Percentiles rank a stretch among this genome's conserved stretches.
These are phyloP conservation scores for Diplazon laetatorius DNA, from an alignment of 2,888 invertebrate genomes.

Conservation along the genomic window DNA sequence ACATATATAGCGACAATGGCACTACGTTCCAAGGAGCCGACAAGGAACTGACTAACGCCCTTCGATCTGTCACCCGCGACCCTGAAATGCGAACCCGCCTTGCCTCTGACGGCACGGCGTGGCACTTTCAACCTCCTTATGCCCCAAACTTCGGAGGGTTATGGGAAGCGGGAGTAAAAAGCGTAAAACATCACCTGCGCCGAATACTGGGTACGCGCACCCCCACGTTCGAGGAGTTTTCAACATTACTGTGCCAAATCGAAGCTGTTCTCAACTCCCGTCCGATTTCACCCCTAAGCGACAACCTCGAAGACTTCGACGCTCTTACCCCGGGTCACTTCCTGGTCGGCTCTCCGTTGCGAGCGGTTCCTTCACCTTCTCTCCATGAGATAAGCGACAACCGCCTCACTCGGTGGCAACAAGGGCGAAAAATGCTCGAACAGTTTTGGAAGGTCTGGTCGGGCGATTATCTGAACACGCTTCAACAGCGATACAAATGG, in stretches of 20 bases:
- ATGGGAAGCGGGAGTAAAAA: constrained; percentile 21
- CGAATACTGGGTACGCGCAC: constrained; percentile 11
- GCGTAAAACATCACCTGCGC: constrained; percentile 32
- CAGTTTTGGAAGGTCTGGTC: constrained; percentile 63
- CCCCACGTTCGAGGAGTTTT: neutral
- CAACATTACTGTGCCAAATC: constrained; percentile 24
- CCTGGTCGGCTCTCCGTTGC: constrained; percentile 36
- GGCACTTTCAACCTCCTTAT: constrained; percentile 64
- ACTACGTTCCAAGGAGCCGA: constrained; percentile 69
- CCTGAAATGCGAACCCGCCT: constrained; percentile 13
- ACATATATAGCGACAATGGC: constrained; percentile 69
- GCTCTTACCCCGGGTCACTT: constrained; percentile 64
- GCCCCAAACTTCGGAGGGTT: constrained; percentile 60
- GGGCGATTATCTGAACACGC: neutral
- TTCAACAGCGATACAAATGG: constrained; percentile 9
- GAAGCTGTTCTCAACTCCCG: constrained; percentile 62
- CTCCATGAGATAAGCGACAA: neutral
- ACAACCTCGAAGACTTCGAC: constrained; percentile 47
- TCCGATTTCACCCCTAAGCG: constrained; percentile 53
- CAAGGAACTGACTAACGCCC: constrained; percentile 39
- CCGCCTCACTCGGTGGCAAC: constrained; percentile 36
- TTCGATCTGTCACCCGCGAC: neutral
- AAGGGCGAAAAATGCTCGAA: constrained; percentile 42
- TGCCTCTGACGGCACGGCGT: constrained; percentile 37
- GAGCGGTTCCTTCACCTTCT: constrained; percentile 41